These are phyloP conservation scores for Drosophila eohydei DNA, from an alignment of 2,888 invertebrate genomes.

Conservation along the genomic window DNA sequence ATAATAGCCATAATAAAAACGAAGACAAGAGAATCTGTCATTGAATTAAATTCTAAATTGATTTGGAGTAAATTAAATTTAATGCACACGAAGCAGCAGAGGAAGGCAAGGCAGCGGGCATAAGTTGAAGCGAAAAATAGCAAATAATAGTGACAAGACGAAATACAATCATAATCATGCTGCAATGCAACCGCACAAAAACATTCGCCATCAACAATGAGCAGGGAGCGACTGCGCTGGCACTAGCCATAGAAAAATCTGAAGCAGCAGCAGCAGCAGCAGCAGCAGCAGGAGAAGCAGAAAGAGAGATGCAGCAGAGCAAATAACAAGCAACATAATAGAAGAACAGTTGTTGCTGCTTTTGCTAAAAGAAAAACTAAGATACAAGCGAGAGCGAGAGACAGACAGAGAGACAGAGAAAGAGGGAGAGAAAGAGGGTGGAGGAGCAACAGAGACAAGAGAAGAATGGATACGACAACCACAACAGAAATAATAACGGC, in stretches of 20 bases:
- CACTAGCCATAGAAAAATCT: conserved; percentile 9
- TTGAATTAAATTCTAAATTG: conserved; percentile 54
- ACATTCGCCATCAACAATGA: conserved; percentile 74
- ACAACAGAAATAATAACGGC: conserved; percentile 79
- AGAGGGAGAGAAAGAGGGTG: not conserved
- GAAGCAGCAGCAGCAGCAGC: conserved; percentile 11
- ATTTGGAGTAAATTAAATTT: conserved; percentile 61
- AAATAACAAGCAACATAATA: conserved; percentile 76
- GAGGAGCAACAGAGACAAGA: conserved; percentile 2
- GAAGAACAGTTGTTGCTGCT: conserved; percentile 47
- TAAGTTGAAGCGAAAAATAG: conserved; percentile 74
- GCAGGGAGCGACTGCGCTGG: conserved; percentile 5
- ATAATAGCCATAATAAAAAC: conserved; percentile 39
- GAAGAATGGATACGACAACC: conserved; percentile 45
- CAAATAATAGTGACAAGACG: conserved; percentile 81
- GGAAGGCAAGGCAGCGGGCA: conserved; percentile 34
- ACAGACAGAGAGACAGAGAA: not conserved
- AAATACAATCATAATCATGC: conserved; percentile 77
- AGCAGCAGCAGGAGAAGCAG: conserved; percentile 2
- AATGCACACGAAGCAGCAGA: conserved; percentile 25
- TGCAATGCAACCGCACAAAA: conserved; percentile 63
- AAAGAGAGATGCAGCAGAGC: conserved; percentile 43
- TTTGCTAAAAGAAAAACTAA: conserved; percentile 60
- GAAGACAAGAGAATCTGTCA: conserved; percentile 22
- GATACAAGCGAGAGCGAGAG: conserved; percentile 29